phyloP scores from a whole-genome alignment of 2,113 vertebrate species.

The Delphinus delphis region DNA sequence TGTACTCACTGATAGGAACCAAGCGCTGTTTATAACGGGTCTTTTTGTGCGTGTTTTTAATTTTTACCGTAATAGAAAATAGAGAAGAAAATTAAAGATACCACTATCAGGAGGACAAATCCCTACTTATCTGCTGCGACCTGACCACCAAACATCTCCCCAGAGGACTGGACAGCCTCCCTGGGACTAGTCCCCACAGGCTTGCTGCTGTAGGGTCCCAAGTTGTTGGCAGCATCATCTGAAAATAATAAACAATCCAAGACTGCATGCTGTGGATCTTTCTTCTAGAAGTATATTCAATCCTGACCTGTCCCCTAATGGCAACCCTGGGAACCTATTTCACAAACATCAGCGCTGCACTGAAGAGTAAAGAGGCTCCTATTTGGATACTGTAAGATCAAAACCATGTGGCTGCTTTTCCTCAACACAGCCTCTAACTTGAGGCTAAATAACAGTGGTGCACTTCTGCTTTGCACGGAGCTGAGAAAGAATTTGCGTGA shows the following conservation, averaged over 20 bases:
- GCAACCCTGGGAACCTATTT: background rate
- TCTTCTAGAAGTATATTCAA: slow-evolving; percentile 40
- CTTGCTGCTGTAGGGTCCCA: background rate
- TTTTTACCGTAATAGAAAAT: background rate
- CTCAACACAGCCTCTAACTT: background rate
- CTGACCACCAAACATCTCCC: background rate
- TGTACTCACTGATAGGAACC: background rate
- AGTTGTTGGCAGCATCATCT: background rate
- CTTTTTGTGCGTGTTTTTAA: background rate
- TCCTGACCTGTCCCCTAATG: background rate
- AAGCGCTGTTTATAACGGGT: background rate
- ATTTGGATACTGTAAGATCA: background rate
- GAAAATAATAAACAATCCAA: background rate
- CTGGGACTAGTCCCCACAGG: background rate
- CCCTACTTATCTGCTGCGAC: background rate
- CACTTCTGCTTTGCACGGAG: background rate
- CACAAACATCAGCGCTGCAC: background rate
- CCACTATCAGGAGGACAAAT: background rate
- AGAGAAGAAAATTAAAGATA: background rate
- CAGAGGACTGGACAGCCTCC: background rate
- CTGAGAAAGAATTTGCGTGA: slow-evolving; percentile 15
- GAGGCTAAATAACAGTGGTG: slow-evolving; percentile 5
- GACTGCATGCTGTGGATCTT: background rate
- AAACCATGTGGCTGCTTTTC: background rate
- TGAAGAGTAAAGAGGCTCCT: background rate